phyloP scores from a whole-genome alignment of 2,888 invertebrate genomes.

The Dynastes maya region DNA sequence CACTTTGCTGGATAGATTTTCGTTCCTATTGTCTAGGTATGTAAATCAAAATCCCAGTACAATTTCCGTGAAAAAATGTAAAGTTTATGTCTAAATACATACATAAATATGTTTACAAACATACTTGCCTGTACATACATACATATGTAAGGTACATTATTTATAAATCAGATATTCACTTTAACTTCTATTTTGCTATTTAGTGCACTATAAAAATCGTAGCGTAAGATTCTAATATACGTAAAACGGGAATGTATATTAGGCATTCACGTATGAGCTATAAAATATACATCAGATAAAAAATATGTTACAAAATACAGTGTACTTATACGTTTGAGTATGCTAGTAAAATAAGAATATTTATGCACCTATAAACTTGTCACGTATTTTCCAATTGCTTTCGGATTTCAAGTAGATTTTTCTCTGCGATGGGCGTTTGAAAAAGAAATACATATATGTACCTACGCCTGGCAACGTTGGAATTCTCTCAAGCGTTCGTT shows the following conservation, averaged over 20 bases:
- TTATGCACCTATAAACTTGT: constrained; percentile 39
- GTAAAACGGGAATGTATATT: constrained; percentile 28
- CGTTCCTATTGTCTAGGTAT: not conserved
- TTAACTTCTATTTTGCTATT: constrained; percentile 13
- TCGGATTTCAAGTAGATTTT: constrained; percentile 22
- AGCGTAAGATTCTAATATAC: constrained; percentile 25
- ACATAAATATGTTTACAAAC: no score
- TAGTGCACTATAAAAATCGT: constrained; percentile 30
- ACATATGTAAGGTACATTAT: not conserved
- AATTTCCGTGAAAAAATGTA: no score
- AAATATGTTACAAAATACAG: constrained; percentile 41
- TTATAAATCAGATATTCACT: constrained; percentile 7
- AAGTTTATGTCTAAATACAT: no score
- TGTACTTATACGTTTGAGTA: constrained; percentile 34
- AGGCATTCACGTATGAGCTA: constrained; percentile 35
- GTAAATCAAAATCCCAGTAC: no score
- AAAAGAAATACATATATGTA: constrained; percentile 1
- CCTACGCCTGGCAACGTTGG: constrained; percentile 1
- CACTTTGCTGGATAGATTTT: no score
- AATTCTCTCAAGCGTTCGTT: not conserved
- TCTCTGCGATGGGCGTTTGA: not conserved
- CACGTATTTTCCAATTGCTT: constrained; percentile 35
- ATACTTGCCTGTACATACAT: no score
- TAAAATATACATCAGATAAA: constrained; percentile 43
- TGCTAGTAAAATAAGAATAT: constrained; percentile 38